A percentile compares a stretch with the other conserved stretches of the same genome.
phyloP scores from a whole-genome alignment of 2,888 invertebrate genomes.

The Epirrhoe alternata region DNA sequence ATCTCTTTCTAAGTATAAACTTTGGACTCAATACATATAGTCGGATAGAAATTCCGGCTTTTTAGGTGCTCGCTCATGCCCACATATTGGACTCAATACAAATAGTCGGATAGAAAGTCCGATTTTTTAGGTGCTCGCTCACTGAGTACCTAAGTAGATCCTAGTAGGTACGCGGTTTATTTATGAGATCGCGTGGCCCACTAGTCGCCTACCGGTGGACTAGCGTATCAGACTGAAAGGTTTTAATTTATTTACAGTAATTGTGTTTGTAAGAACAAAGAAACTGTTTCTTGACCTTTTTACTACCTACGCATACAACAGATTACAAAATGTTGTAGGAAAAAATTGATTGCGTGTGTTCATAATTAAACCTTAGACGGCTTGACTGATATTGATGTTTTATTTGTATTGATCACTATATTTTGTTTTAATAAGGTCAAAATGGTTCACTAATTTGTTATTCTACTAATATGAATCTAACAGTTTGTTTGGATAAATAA shows the following conservation, averaged over 20 bases:
- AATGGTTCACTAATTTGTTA: too few relatives aligned
- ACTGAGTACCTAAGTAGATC: slow-evolving; percentile 35
- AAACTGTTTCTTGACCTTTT: slow-evolving; percentile 1
- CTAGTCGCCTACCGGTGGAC: slow-evolving; percentile 65
- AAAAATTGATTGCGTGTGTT: neutral
- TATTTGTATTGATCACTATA: too few relatives aligned
- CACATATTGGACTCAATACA: too few relatives aligned
- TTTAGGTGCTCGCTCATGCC: slow-evolving; percentile 10
- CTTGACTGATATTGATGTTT: too few relatives aligned
- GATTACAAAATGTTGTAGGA: neutral
- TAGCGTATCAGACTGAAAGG: slow-evolving; percentile 20
- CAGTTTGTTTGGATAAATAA: too few relatives aligned
- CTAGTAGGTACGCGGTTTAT: slow-evolving; percentile 53
- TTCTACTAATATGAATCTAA: too few relatives aligned
- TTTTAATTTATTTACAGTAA: slow-evolving; percentile 30
- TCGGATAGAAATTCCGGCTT: neutral
- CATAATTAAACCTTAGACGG: too few relatives aligned
- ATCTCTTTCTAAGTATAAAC: too few relatives aligned
- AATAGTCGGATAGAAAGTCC: neutral
- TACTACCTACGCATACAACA: neutral
- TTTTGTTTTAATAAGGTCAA: too few relatives aligned
- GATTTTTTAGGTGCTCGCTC: neutral
- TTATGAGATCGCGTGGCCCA: slow-evolving; percentile 71
- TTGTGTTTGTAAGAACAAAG: slow-evolving; percentile 18
- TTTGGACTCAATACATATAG: neutral